Percentiles rank a stretch among this genome's conserved stretches.
Conservation (phyloP, 2,888 invertebrate species). For the Drosophila demipolita region DNA sequence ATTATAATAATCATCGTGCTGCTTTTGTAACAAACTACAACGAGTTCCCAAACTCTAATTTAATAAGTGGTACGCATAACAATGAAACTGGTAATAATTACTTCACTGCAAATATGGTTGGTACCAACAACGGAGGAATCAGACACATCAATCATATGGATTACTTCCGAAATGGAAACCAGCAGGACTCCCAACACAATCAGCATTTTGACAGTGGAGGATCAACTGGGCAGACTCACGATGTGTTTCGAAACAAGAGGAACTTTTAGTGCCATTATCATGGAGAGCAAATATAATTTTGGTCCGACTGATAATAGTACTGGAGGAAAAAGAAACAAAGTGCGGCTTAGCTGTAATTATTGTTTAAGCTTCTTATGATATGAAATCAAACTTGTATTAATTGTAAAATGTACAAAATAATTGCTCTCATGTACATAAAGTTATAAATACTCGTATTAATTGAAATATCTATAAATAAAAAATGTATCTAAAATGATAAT, state of each 20-base stretch:
- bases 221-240: background rate
- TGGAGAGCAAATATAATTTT: conserved; percentile 7
- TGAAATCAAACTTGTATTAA: background rate
- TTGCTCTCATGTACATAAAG: conserved; percentile 3
- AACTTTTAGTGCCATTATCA: conserved; percentile 2
- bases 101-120: conserved; percentile 51
- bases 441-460: background rate
- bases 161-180: conserved; percentile 7
- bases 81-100: conserved; percentile 36
- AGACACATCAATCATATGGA: conserved; percentile 23
- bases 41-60: conserved; percentile 10
- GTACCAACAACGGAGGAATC: conserved; percentile 34
- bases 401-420: background rate
- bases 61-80: conserved; percentile 29
- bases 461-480: background rate
- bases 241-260: conserved; percentile 1
- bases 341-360: conserved; percentile 1
- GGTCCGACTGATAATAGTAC: conserved; percentile 3
- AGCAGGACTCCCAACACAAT: conserved; percentile 18
- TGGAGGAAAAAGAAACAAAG: background rate
- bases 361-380: background rate
- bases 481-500: background rate
- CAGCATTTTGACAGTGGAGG: conserved; percentile 5
- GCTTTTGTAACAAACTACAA: background rate
- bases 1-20: conserved; percentile 12